phyloP scores from a whole-genome alignment of 2,113 vertebrate genomes.

The Alouatta palliata region DNA sequence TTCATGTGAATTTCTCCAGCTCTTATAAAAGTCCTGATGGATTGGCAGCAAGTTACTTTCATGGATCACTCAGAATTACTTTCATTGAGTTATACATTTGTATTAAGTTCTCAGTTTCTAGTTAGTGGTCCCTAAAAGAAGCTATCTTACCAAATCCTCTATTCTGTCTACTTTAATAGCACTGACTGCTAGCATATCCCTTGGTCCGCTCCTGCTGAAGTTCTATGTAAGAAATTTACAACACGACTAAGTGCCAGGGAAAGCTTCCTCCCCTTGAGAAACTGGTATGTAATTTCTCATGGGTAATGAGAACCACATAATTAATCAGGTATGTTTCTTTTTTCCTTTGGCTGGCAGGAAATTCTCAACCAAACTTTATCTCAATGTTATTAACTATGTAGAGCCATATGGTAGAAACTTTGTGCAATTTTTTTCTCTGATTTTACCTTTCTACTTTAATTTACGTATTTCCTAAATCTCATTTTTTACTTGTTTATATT shows the following conservation, averaged over 20 bases:
- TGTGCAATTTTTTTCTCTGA: not conserved
- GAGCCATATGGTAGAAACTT: not conserved
- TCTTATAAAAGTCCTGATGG: not conserved
- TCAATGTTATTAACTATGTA: constrained; percentile 15
- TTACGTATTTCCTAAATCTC: not conserved
- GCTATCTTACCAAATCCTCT: not conserved
- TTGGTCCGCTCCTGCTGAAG: not conserved
- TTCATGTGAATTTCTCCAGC: not conserved
- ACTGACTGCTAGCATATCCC: not conserved
- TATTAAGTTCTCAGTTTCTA: not conserved
- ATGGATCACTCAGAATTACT: not conserved
- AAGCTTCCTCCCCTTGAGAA: not conserved
- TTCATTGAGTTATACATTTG: not conserved
- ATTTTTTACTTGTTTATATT: not conserved
- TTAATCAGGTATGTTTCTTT: constrained; percentile 24
- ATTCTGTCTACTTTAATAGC: not conserved
- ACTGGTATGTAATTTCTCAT: not conserved
- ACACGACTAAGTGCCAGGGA: not conserved
- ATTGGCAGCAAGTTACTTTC: not conserved
- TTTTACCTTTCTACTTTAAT: constrained; percentile 39
- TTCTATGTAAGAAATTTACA: not conserved
- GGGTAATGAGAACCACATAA: not conserved
- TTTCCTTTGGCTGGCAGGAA: constrained; percentile 12
- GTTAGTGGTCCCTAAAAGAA: not conserved
- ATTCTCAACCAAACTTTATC: constrained; percentile 43